Evolutionary conservation across 2,888 invertebrate species (phyloP), one percentile per base, ranked within the genome.

Genomic region (Lymantria dispar): DNA sequence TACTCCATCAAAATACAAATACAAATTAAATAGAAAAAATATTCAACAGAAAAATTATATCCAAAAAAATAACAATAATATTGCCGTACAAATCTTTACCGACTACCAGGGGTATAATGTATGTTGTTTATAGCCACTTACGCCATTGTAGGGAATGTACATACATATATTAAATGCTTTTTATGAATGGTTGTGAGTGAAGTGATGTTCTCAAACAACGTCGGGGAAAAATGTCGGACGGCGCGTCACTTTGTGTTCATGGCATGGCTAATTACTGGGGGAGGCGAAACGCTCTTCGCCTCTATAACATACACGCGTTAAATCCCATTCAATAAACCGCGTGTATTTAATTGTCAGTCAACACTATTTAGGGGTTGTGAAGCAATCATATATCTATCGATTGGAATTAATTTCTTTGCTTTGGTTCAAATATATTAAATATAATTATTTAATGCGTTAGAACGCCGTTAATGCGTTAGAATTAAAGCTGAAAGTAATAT

Each of bases 211-310:
- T 64, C 70, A 70, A 70, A 78, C 71, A 67, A 41, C 52, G 48
- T 37, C 49, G 52, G 62, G n/a, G 57, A 62, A 61, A 60, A 63
- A 64, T 56, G 67, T 66, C 62, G 62, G 60, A 56, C 70, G 70
- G 54, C 68, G 50, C 54, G 53, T 48, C 50, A 57, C 55, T 68
- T 55, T 42, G 46, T 54, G 52, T 62, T 63, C 60, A 60, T 60
- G 53, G 72, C 60, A 60, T 60, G 53, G 72, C 76, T 78, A 80
- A 80, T 80, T 80, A 77, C 69, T 49, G 55, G 59, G 69, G 70
- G 71, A 60, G 64, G 65, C 56, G 56, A 54, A 46, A 45, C 45
- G 43, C 58, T 33, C 50, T 47, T 52, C 55, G 52, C 56, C 31
- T 36, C 43, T 39, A 31, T 12, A 44, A 44, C 50, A 62, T 50